Evolutionary conservation across 2,797 vertebrate species (phyloP).

Genomic region (Liparis tanakae): DNA sequence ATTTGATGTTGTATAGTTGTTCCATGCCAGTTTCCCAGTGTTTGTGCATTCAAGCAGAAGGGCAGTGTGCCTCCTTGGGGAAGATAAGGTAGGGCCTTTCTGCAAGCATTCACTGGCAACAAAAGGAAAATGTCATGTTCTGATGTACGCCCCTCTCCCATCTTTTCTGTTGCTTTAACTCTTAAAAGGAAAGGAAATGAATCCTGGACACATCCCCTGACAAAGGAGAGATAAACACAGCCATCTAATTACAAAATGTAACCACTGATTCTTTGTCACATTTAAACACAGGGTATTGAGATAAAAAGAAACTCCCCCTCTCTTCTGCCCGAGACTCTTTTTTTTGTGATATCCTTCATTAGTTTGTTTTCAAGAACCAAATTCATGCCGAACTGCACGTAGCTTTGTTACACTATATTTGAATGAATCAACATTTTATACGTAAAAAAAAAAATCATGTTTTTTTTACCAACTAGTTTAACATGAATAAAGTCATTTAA

Average conservation of each 20-base stretch:
- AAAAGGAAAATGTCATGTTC: constrained; percentile 40
- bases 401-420: neutral
- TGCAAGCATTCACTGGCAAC: constrained; percentile 22
- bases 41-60: constrained; percentile 22
- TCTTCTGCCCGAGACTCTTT: neutral
- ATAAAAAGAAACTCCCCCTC: neutral
- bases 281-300: neutral
- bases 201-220: constrained; percentile 11
- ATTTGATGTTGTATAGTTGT: neutral
- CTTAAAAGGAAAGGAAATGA: constrained; percentile 50
- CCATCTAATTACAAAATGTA: constrained; percentile 26
- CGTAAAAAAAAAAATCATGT: no score
- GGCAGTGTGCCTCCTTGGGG: neutral
- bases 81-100: constrained; percentile 24
- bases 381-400: neutral
- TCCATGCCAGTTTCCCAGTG: neutral
- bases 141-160: neutral
- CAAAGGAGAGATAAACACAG: constrained; percentile 27
- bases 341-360: neutral
- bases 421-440: neutral
- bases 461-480: neutral
- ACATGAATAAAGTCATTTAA: neutral
- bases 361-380: neutral
- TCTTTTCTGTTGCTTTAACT: constrained; percentile 14
- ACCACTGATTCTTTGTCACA: neutral